A percentile compares a stretch with the other conserved stretches of the same genome.
These are phyloP conservation scores for Enoplosus armatus DNA, from an alignment of 2,797 vertebrate species.

Conservation along the genomic window DNA sequence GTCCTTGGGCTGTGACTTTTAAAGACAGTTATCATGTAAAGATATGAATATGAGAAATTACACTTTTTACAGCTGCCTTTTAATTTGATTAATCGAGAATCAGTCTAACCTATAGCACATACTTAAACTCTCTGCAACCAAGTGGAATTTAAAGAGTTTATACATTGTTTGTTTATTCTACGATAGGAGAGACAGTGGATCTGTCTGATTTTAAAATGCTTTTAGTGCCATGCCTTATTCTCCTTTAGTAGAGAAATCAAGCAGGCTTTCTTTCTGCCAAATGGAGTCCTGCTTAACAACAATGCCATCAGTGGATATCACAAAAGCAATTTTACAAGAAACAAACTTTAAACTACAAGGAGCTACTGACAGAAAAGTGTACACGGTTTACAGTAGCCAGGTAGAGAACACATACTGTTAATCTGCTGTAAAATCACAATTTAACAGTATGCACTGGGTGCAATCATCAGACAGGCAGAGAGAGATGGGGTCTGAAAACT, in stretches of 20 bases:
- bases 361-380: neutral
- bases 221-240: constrained; percentile 55
- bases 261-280: constrained; percentile 30
- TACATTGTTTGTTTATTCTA: constrained; percentile 29
- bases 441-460: neutral
- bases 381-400: neutral
- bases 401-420: neutral
- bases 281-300: constrained; percentile 43
- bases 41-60: neutral
- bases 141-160: neutral
- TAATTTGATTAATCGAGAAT: neutral
- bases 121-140: constrained; percentile 8
- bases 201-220: constrained; percentile 39
- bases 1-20: fast-evolving
- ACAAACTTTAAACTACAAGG: neutral
- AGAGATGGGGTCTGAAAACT: constrained; percentile 51
- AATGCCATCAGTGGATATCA: constrained; percentile 24
- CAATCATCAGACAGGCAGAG: constrained; percentile 6
- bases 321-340: neutral
- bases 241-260: constrained; percentile 24
- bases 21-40: neutral
- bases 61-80: neutral
- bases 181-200: constrained; percentile 13
- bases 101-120: neutral
- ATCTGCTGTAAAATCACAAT: constrained; percentile 1